phyloP scores from a whole-genome alignment of 2,888 invertebrate species.

The Heliconius cydno region DNA sequence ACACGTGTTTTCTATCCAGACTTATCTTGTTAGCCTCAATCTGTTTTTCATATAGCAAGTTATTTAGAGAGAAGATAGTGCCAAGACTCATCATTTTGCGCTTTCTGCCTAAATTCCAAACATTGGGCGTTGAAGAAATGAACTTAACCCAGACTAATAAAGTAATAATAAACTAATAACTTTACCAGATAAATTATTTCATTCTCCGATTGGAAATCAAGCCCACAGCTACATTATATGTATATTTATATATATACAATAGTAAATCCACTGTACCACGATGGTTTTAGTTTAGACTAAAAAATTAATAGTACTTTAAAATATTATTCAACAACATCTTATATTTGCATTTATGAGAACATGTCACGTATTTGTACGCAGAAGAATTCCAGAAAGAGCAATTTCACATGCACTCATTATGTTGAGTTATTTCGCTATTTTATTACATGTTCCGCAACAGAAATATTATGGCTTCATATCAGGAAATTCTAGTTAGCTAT shows the following conservation, averaged over 20 bases:
- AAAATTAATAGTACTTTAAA: not conserved
- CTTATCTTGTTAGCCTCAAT: not conserved
- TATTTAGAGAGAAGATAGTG: not conserved
- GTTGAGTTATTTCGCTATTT: slow-evolving; percentile 12
- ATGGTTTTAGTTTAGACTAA: not conserved
- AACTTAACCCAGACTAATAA: too few relatives aligned
- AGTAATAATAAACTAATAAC: too few relatives aligned
- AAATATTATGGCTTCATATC: not conserved
- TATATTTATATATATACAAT: too few relatives aligned
- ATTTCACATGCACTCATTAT: not conserved
- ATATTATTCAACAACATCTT: not conserved
- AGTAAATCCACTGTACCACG: not conserved
- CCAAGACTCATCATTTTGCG: not conserved
- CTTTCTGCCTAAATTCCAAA: too few relatives aligned
- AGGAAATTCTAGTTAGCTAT: not conserved
- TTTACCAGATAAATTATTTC: not conserved
- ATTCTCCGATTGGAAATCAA: not conserved
- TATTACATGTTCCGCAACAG: slow-evolving; percentile 11
- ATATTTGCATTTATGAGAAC: not conserved
- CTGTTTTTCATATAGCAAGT: not conserved
- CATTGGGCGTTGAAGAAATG: too few relatives aligned
- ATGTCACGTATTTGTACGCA: not conserved
- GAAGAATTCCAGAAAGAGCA: not conserved
- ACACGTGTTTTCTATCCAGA: not conserved
- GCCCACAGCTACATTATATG: too few relatives aligned